These are phyloP conservation scores for Numenius arquata DNA, from an alignment of 2,113 vertebrate genomes.

Conservation along the genomic window DNA sequence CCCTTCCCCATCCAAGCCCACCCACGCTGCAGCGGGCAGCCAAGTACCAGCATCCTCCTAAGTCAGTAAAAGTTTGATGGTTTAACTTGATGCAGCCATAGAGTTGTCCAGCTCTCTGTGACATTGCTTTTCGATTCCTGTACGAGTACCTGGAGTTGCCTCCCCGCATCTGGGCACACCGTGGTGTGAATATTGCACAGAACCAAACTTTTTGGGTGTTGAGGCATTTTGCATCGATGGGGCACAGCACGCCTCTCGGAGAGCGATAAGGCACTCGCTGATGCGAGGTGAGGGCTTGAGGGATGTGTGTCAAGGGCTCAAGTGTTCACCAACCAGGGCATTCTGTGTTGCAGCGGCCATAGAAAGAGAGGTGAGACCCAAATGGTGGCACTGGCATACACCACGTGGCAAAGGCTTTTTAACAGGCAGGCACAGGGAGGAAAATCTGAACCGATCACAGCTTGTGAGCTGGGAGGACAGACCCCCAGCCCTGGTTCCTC, in stretches of 20 bases:
- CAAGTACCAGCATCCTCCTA: background rate
- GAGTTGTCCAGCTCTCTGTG: background rate
- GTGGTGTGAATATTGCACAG: accelerated
- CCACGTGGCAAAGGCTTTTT: background rate
- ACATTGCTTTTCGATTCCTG: background rate
- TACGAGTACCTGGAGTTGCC: background rate
- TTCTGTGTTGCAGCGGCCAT: too few species aligned
- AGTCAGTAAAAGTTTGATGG: background rate
- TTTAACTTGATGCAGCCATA: background rate
- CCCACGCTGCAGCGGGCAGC: accelerated
- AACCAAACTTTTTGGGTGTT: background rate
- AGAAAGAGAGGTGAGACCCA: background rate
- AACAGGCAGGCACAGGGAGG: background rate
- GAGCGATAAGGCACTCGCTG: background rate
- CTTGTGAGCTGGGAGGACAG: background rate
- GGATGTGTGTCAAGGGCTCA: background rate
- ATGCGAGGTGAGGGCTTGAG: background rate
- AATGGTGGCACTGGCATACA: too few species aligned
- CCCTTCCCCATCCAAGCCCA: background rate
- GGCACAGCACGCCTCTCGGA: background rate
- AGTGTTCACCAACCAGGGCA: background rate
- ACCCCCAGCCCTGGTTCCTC: background rate
- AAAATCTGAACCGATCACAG: background rate
- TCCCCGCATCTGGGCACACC: accelerated
- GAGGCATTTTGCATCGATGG: background rate